Conservation (phyloP, 2,888 invertebrate genomes). For the Agrotis puta region DNA sequence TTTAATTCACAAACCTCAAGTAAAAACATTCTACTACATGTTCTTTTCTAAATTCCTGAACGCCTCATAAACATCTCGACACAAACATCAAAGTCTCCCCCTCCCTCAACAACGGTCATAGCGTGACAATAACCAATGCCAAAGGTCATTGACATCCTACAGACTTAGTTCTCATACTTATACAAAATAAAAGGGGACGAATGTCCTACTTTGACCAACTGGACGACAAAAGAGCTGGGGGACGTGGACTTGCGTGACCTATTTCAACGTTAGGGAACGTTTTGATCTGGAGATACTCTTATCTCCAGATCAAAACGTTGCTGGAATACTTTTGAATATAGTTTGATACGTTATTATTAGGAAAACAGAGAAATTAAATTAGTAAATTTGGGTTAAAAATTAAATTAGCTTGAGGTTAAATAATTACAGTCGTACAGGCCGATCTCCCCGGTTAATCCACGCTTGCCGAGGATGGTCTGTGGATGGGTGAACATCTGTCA, state of each 20-base stretch:
- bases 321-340: neutral
- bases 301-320: too few relatives aligned
- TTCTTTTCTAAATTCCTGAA: neutral
- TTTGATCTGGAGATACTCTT: constrained; percentile 27
- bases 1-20: too few relatives aligned
- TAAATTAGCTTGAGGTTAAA: too few relatives aligned
- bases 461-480: too few relatives aligned
- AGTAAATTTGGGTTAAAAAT: too few relatives aligned
- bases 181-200: constrained; percentile 47
- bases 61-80: constrained; percentile 1
- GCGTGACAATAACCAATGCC: constrained; percentile 48
- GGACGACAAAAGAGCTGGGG: constrained; percentile 49
- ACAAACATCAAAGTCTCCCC: constrained; percentile 9
- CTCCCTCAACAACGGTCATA: constrained; percentile 1
- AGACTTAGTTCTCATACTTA: constrained; percentile 35
- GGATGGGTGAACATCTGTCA: too few relatives aligned
- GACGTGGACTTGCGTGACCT: constrained; percentile 52
- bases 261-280: constrained; percentile 37
- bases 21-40: neutral
- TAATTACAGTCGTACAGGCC: too few relatives aligned
- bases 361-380: too few relatives aligned
- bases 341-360: too few relatives aligned
- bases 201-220: constrained; percentile 57
- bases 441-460: too few relatives aligned
- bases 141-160: constrained; percentile 48